Conservation (phyloP, 2,113 vertebrate species). For the Catharus bicknelli region DNA sequence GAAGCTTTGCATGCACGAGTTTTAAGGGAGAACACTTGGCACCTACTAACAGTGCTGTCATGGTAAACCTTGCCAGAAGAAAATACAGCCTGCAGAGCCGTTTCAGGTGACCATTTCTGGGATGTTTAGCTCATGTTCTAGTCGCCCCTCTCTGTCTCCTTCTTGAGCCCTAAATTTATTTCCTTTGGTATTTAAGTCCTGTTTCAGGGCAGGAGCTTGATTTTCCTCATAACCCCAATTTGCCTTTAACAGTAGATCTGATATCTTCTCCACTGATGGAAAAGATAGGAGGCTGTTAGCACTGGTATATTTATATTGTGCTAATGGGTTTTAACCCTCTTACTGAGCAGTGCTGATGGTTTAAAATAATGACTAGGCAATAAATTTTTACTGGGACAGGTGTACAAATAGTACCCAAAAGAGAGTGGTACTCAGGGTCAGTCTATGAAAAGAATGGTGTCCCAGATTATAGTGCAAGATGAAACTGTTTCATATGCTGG, state of each 20-base stretch:
- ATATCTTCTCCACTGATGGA: not conserved
- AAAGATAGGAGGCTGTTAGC: conserved; percentile 27
- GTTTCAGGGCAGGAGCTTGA: conserved; percentile 20
- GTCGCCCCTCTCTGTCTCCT: not conserved
- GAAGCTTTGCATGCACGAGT: not conserved
- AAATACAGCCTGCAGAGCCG: not conserved
- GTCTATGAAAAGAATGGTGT: conserved; percentile 38
- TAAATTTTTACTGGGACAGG: conserved; percentile 55
- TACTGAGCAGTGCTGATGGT: not conserved
- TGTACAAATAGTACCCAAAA: conserved; percentile 41
- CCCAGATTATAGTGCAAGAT: conserved; percentile 23
- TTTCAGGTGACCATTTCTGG: conserved; percentile 29
- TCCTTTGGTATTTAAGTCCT: conserved; percentile 38
- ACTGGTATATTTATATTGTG: conserved; percentile 40
- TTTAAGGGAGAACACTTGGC: not conserved
- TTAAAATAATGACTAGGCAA: conserved; percentile 64
- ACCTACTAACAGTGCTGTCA: not conserved
- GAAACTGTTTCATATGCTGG: conserved; percentile 27
- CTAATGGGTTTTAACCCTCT: conserved; percentile 40
- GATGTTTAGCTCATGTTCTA: conserved; percentile 33
- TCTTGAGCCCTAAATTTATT: conserved; percentile 49
- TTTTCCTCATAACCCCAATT: conserved; percentile 47
- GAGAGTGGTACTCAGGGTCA: conserved; percentile 2
- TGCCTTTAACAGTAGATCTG: conserved; percentile 2
- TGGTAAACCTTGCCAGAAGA: not conserved